phyloP scores from a whole-genome alignment of 2,888 invertebrate species.

The Metacarcinus magister region DNA sequence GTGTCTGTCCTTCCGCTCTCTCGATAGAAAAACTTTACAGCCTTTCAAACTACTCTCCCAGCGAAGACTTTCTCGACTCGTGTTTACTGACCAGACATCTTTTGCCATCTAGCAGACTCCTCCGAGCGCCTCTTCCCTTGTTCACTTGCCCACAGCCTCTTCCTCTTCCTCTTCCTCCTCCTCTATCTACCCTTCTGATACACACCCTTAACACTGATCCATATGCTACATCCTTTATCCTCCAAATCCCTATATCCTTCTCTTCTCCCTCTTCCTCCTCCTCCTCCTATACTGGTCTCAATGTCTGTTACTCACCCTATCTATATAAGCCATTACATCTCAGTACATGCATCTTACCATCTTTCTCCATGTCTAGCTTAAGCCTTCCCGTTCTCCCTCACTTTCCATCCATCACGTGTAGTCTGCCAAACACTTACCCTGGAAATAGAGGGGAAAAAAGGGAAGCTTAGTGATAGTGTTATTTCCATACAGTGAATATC shows the following conservation, averaged over 20 bases:
- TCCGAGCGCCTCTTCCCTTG: not conserved
- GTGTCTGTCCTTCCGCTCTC: not conserved
- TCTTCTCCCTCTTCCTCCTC: too few relatives aligned
- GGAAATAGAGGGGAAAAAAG: not conserved
- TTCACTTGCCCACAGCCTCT: not conserved
- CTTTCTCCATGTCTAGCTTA: not conserved
- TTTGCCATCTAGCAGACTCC: not conserved
- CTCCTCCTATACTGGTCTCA: not conserved
- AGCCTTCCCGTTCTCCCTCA: not conserved
- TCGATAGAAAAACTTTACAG: not conserved
- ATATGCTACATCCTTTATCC: too few relatives aligned
- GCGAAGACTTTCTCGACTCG: not conserved
- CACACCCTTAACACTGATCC: too few relatives aligned
- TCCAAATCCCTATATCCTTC: too few relatives aligned
- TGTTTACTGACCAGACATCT: slow-evolving; percentile 4
- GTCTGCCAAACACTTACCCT: too few relatives aligned
- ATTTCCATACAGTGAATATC: not conserved
- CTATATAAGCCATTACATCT: not conserved
- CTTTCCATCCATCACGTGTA: not conserved
- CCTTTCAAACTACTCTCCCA: slow-evolving; percentile 26
- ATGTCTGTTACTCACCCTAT: not conserved
- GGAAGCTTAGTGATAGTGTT: not conserved
- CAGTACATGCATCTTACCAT: not conserved
- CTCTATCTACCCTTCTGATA: too few relatives aligned
- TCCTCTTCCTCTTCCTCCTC: not conserved